Conservation (phyloP, 2,888 invertebrate species). For the Odontothrips loti region DNA sequence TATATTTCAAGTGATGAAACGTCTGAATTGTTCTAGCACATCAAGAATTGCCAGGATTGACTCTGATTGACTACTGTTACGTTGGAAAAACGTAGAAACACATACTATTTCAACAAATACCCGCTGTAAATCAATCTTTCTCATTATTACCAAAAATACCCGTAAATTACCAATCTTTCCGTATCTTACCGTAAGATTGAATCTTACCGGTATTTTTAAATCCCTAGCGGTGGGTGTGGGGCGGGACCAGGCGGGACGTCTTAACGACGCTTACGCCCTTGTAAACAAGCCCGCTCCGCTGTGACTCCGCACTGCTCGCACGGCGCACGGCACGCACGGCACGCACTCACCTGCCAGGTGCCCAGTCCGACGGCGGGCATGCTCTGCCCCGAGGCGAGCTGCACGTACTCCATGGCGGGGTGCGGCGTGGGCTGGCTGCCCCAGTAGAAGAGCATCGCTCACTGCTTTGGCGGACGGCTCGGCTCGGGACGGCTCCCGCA, state of each 20-base stretch:
- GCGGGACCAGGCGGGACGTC: neutral
- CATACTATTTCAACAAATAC: too few relatives aligned
- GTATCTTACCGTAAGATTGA: too few relatives aligned
- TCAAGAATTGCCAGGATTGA: too few relatives aligned
- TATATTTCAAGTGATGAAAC: too few relatives aligned
- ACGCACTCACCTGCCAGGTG: slow-evolving; percentile 60
- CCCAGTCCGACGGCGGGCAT: slow-evolving; percentile 71
- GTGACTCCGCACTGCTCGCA: neutral
- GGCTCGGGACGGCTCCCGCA: neutral
- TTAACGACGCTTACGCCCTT: slow-evolving; percentile 10
- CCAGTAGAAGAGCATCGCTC: slow-evolving; percentile 19
- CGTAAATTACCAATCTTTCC: too few relatives aligned
- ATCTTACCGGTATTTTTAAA: too few relatives aligned
- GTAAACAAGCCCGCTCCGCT: neutral
- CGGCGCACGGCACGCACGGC: slow-evolving; percentile 44
- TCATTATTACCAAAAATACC: too few relatives aligned
- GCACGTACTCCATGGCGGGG: slow-evolving; percentile 25
- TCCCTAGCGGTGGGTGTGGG: neutral
- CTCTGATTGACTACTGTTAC: too few relatives aligned
- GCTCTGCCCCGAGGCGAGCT: slow-evolving; percentile 45
- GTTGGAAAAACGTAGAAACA: too few relatives aligned
- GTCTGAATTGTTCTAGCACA: too few relatives aligned
- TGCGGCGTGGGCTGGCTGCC: neutral
- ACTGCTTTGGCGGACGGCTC: neutral
- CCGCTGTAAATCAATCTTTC: too few relatives aligned